These are phyloP conservation scores for Drosophila truncata DNA, from an alignment of 1,140 invertebrate genomes.

Conservation along the genomic window DNA sequence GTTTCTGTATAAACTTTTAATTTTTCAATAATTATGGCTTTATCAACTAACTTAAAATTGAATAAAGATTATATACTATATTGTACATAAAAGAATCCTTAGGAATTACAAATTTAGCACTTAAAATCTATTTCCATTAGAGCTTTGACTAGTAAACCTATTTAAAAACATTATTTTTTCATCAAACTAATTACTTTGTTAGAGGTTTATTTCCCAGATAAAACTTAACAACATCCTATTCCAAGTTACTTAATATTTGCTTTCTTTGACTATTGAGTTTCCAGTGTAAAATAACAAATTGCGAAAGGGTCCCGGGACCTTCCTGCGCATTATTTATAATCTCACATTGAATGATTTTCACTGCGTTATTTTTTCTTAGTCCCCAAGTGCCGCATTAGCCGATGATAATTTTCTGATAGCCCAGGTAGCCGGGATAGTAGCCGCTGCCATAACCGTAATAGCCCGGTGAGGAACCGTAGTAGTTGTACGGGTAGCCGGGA, in stretches of 20 bases:
- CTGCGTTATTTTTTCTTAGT: neutral
- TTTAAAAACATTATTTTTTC: neutral
- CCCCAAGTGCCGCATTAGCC: constrained; percentile 39
- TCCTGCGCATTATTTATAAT: constrained; percentile 76
- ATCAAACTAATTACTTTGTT: neutral
- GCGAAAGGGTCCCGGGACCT: constrained; percentile 28
- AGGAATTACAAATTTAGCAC: neutral
- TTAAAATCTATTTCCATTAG: neutral
- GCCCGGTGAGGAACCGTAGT: constrained; percentile 34
- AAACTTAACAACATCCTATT: neutral
- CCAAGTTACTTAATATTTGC: neutral
- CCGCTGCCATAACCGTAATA: constrained; percentile 56
- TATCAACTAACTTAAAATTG: neutral
- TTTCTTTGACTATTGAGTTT: neutral
- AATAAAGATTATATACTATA: neutral
- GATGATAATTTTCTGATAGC: constrained; percentile 71
- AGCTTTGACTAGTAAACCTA: neutral
- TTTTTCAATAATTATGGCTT: too few species aligned
- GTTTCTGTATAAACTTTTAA: neutral
- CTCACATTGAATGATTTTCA: constrained; percentile 63
- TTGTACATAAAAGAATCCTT: neutral
- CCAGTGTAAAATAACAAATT: constrained; percentile 39
- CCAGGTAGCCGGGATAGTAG: constrained; percentile 66
- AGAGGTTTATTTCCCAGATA: neutral
- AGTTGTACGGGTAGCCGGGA: constrained; percentile 34